Evolutionary conservation across 2,113 vertebrate genomes (phyloP).

Genomic region (Morone chrysops): DNA sequence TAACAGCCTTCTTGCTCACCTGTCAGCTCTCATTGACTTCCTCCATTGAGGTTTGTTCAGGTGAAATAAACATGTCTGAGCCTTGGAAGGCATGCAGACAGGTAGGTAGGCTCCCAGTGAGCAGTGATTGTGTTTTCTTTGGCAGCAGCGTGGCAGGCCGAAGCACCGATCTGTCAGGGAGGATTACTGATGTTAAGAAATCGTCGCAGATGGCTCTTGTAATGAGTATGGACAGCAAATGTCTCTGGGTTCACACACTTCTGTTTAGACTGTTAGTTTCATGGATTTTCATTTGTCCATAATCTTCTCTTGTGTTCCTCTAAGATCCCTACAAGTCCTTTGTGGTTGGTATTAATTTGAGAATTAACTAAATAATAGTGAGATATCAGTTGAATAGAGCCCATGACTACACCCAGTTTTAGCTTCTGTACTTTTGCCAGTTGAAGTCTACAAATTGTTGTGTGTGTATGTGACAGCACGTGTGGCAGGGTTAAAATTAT

Average conservation of each 20-base stretch:
- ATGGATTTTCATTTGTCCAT: conserved; percentile 13
- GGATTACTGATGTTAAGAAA: conserved; percentile 56
- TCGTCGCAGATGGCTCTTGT: conserved; percentile 19
- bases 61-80: conserved; percentile 50
- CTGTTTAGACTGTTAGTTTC: conserved; percentile 21
- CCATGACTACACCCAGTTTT: not conserved
- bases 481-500: not conserved
- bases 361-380: conserved; percentile 12
- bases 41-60: conserved; percentile 40
- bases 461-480: no score
- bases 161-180: conserved; percentile 51
- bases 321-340: conserved; percentile 2
- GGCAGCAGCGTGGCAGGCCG: conserved; percentile 35
- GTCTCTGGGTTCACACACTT: conserved; percentile 23
- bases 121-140: conserved; percentile 63
- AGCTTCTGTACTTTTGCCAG: not conserved
- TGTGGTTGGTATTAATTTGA: conserved; percentile 7
- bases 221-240: conserved; percentile 23
- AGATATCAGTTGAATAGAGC: not conserved
- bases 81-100: conserved; percentile 38
- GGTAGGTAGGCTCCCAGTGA: conserved; percentile 27
- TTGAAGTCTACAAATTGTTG: not conserved
- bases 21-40: conserved; percentile 42
- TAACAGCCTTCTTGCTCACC: conserved; percentile 7
- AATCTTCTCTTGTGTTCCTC: conserved; percentile 28